phyloP scores from a whole-genome alignment of 2,113 vertebrate species.

The Pluvianellus socialis region DNA sequence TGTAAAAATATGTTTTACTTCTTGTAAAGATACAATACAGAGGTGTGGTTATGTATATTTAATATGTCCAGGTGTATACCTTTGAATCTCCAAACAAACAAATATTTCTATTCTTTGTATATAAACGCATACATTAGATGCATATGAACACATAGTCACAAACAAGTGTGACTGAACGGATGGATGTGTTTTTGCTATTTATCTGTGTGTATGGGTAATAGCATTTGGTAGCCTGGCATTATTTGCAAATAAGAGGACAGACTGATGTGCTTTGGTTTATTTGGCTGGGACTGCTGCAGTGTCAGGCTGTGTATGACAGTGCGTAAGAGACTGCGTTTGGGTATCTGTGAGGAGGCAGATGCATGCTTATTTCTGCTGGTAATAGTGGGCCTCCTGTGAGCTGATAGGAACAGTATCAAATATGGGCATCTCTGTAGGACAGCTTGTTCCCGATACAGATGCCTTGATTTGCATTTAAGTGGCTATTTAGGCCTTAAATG shows the following conservation, averaged over 20 bases:
- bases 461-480: conserved; percentile 1
- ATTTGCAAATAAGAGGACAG: conserved; percentile 2
- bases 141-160: background rate
- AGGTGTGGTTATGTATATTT: background rate
- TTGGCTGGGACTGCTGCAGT: background rate
- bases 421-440: background rate
- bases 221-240: background rate
- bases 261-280: background rate
- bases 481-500: conserved; percentile 10
- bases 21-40: background rate
- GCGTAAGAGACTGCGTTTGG: background rate
- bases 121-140: background rate
- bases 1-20: background rate
- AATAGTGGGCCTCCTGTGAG: background rate
- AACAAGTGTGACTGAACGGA: background rate
- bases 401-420: background rate
- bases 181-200: background rate
- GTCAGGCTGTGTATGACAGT: background rate
- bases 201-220: background rate
- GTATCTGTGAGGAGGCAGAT: background rate
- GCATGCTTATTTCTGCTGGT: background rate
- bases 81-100: background rate
- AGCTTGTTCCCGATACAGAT: background rate
- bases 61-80: background rate
- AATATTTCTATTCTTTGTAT: background rate